These are phyloP conservation scores for Mormyrops boulengeri DNA, from an alignment of 2,797 vertebrate species.

Conservation along the genomic window DNA sequence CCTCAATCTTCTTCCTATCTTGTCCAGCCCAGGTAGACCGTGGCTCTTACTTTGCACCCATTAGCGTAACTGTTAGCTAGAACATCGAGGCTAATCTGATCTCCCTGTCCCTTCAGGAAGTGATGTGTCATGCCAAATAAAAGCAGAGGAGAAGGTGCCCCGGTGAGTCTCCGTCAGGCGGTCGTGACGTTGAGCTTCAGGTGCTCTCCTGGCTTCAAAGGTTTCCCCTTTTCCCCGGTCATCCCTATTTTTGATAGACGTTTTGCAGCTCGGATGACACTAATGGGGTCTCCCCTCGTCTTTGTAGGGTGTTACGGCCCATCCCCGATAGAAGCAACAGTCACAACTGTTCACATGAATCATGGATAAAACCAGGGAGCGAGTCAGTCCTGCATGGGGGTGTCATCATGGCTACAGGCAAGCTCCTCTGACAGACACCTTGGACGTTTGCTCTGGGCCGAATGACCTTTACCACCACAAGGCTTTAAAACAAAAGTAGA, in stretches of 20 bases:
- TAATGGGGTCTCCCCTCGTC: neutral
- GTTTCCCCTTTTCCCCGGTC: neutral
- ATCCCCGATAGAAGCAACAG: neutral
- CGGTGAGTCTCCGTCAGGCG: no score
- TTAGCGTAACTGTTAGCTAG: slow-evolving; percentile 41
- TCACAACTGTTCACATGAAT: neutral
- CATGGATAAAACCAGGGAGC: neutral
- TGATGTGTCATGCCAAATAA: slow-evolving; percentile 28
- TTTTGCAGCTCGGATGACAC: neutral
- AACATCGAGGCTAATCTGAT: no score
- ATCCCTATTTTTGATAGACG: neutral
- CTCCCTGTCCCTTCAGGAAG: slow-evolving; percentile 9
- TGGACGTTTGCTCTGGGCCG: neutral
- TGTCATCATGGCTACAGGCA: neutral
- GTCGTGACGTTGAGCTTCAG: neutral
- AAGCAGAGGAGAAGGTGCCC: neutral
- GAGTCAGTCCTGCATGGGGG: neutral
- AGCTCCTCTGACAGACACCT: neutral
- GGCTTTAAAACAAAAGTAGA: neutral
- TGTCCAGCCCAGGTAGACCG: neutral
- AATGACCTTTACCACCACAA: neutral
- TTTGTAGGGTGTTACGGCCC: neutral
- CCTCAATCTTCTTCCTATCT: neutral
- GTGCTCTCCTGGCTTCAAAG: neutral
- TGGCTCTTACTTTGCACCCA: slow-evolving; percentile 24